Percentiles rank a stretch among this genome's conserved stretches.
phyloP scores from a whole-genome alignment of 2,113 vertebrate species.

The Clupea harengus region DNA sequence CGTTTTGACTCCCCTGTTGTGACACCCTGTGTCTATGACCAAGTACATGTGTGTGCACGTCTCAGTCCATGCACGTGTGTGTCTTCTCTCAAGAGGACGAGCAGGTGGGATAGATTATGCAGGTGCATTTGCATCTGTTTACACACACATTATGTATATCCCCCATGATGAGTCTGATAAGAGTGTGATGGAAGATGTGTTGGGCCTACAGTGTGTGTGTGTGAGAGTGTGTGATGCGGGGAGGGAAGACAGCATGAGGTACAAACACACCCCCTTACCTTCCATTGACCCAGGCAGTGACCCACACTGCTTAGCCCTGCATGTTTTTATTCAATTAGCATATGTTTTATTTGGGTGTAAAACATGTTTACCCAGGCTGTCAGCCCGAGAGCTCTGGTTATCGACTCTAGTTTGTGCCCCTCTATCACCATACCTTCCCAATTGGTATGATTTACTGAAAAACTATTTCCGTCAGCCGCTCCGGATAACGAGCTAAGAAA shows the following conservation, averaged over 20 bases:
- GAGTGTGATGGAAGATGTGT: not conserved
- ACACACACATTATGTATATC: not conserved
- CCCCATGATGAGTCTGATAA: not conserved
- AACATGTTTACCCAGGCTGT: slow-evolving; percentile 1
- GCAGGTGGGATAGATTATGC: slow-evolving; percentile 11
- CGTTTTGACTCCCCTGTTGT: too few species aligned
- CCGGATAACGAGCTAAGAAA: not conserved
- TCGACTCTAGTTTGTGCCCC: not conserved
- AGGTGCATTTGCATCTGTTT: slow-evolving; percentile 12
- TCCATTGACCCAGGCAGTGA: not conserved
- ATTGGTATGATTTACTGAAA: not conserved
- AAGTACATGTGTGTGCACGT: not conserved
- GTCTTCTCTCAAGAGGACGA: not conserved
- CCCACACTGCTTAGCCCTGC: not conserved
- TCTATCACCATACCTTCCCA: not conserved
- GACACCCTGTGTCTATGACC: not conserved
- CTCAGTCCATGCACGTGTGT: not conserved
- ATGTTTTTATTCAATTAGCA: slow-evolving; percentile 14
- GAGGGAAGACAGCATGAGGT: not conserved
- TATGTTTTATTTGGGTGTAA: slow-evolving; percentile 12
- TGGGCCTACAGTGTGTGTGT: not conserved
- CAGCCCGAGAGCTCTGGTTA: not conserved
- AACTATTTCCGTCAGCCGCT: not conserved
- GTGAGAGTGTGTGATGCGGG: not conserved
- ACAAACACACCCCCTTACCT: not conserved